A percentile compares a stretch with the other conserved stretches of the same genome.
These are phyloP conservation scores for Rhinoderma darwinii DNA, from an alignment of 2,113 vertebrate species.

Conservation along the genomic window DNA sequence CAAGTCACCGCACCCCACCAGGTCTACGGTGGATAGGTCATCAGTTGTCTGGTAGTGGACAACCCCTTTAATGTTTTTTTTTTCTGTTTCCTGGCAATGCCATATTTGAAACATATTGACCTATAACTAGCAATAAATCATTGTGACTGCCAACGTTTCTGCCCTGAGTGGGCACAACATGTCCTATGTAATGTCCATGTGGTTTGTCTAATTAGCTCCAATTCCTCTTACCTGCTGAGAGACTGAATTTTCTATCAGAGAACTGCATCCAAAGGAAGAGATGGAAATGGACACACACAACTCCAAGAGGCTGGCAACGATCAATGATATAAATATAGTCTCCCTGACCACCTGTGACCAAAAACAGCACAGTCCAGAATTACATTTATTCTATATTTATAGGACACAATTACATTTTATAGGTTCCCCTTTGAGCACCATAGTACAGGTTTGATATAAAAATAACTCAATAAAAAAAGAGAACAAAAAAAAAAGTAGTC, in stretches of 20 bases:
- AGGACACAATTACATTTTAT: not conserved
- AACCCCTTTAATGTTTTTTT: no score
- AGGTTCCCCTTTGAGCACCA: not conserved
- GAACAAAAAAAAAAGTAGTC: no score
- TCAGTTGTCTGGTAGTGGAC: no score
- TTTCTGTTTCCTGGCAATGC: no score
- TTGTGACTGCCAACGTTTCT: no score
- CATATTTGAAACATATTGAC: no score
- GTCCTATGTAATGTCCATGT: no score
- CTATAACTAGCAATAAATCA: no score
- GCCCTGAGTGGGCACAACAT: no score
- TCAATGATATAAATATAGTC: not conserved
- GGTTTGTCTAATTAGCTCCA: not conserved
- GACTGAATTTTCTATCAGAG: not conserved
- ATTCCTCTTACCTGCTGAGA: constrained; percentile 9
- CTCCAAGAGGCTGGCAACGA: not conserved
- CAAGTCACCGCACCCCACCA: constrained; percentile 88
- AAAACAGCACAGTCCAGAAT: not conserved
- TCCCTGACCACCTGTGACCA: not conserved
- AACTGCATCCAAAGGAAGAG: constrained; percentile 26
- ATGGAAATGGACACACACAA: constrained; percentile 20
- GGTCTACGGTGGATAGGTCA: no score
- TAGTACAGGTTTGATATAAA: no score
- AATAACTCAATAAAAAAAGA: no score
- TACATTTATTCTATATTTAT: not conserved